Evolutionary conservation across 2,113 vertebrate genomes (phyloP).

Genomic region (Indri indri): DNA sequence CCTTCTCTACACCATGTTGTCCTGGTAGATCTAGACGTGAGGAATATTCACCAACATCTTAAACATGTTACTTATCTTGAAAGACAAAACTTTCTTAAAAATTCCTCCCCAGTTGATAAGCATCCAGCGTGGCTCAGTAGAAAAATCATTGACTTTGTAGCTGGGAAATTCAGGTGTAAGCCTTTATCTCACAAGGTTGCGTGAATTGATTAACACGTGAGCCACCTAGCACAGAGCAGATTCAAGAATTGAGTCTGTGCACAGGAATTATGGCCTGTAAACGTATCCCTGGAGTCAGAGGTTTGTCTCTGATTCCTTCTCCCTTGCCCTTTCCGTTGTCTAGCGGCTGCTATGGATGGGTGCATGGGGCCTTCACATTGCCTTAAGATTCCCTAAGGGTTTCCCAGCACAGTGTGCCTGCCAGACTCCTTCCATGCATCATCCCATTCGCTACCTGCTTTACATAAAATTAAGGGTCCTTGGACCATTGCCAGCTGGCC

Average conservation of each 20-base stretch:
- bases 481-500: background rate
- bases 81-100: background rate
- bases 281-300: background rate
- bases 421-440: background rate
- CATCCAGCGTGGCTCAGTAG: background rate
- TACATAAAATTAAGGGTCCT: background rate
- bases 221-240: background rate
- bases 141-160: background rate
- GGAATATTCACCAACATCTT: background rate
- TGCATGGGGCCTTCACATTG: background rate
- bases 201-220: background rate
- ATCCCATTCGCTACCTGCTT: background rate
- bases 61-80: background rate
- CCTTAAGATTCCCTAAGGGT: background rate
- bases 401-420: background rate
- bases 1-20: background rate
- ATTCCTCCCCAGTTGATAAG: background rate
- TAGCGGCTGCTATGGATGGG: background rate
- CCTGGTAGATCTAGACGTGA: background rate
- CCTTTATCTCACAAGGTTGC: background rate
- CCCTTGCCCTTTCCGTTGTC: background rate
- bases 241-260: background rate
- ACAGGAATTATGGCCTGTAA: background rate
- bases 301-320: background rate
- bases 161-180: background rate